These are phyloP conservation scores for Trissolcus brochymenae DNA, from an alignment of 2,888 invertebrate species.

Conservation along the genomic window DNA sequence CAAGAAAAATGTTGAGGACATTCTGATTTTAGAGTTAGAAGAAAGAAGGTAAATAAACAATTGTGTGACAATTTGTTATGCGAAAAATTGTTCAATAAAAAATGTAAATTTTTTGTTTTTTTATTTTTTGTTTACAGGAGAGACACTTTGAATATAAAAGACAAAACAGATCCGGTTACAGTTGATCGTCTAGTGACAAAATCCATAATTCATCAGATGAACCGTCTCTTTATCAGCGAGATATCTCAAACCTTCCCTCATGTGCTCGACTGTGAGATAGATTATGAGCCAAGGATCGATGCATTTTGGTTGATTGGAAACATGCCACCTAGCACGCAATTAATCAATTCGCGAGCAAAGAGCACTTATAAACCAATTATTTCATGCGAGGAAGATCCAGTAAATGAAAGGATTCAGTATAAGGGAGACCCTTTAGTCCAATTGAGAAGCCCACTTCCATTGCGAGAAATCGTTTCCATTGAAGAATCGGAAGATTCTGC, in stretches of 20 bases:
- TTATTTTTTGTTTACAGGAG: constrained; percentile 61
- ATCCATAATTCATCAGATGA: constrained; percentile 82
- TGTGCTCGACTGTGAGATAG: constrained; percentile 82
- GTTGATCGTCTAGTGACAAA: constrained; percentile 78
- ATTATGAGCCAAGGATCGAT: constrained; percentile 87
- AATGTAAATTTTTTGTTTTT: neutral
- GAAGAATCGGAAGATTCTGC: constrained; percentile 79
- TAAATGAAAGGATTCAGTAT: constrained; percentile 85
- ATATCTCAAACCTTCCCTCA: constrained; percentile 81
- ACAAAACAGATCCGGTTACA: constrained; percentile 54
- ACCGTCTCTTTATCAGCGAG: constrained; percentile 82
- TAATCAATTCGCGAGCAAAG: constrained; percentile 12
- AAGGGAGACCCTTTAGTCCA: constrained; percentile 83
- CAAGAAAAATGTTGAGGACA: constrained; percentile 81
- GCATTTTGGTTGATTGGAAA: constrained; percentile 92
- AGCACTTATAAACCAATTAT: neutral
- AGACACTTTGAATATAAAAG: constrained; percentile 58
- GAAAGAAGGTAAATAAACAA: constrained; percentile 78
- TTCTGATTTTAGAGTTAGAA: constrained; percentile 80
- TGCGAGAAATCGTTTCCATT: constrained; percentile 81
- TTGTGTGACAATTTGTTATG: neutral
- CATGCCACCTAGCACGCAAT: constrained; percentile 59
- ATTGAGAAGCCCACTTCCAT: constrained; percentile 83
- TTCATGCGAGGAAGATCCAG: constrained; percentile 76
- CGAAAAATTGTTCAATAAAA: neutral